Evolutionary conservation across 2,797 vertebrate species (phyloP), one percentile per base, ranked within the genome.

Genomic region (Geotrypetes seraphini): DNA sequence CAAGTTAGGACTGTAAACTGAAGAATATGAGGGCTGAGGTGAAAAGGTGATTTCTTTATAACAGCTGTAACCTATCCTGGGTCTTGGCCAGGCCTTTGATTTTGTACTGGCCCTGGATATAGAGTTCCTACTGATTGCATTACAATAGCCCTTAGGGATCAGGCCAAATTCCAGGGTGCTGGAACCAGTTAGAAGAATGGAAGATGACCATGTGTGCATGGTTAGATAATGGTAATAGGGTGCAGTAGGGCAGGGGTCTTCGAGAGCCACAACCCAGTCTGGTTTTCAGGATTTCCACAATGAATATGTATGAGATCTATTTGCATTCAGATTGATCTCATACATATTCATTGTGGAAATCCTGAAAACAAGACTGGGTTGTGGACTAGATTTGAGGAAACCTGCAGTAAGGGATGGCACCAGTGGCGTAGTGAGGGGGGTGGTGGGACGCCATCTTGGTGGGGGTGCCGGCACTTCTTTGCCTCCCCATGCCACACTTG

Each of bases 131-230:
- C 60, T 86, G 86, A 89, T 84, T 87, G 85, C 76, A 66, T 82
- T 83, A 75, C 58, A 73, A 63, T 72, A 75, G 72, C 73, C 74
- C 71, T 75, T 56, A 68, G 75, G 83, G 83, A 85, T 86, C 78
- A 70, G 72, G 62, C 47, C 37, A 78, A 79, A 88, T 85, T 80
- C 84, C 76, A 82, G 79, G 81, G 79, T 81, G 81, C 88, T 90
- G 87, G 87, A 90, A 90, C 79, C 78, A 86, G 86, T 92, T 89
- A 88, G 85, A 87, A 81, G 84, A 84, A 84, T 83, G 57, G 83
- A 64, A 78, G 83, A 71, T 61, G 62, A 72, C 56, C 74, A 88
- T 84, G 60, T 57, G 66, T 57, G 57, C 51, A 42, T 53, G 41
- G 63, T 57, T 46, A 53, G 48, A 60, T 62, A 66, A 65, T 63